Evolutionary conservation across 2,888 invertebrate genomes (phyloP).

Genomic region (Urechis unicinctus): DNA sequence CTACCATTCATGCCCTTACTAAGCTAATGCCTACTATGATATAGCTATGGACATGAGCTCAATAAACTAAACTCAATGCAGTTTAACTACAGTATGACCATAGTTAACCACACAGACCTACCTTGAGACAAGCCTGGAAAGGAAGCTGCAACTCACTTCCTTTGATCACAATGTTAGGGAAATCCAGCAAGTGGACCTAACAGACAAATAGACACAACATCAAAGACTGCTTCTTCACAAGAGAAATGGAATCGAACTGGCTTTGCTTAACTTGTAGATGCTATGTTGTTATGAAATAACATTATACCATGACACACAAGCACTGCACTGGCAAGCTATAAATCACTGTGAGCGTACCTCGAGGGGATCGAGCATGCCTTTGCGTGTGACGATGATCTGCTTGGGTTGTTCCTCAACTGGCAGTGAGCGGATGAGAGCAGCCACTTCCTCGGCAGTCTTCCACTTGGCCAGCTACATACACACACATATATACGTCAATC

Average conservation of each 20-base stretch:
- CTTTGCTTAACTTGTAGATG: no score
- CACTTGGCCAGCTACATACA: slow-evolving; percentile 81
- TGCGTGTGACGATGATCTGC: slow-evolving; percentile 98
- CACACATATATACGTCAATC: background rate
- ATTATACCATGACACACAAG: no score
- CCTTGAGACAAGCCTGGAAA: slow-evolving; percentile 93
- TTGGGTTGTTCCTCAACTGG: slow-evolving; percentile 99
- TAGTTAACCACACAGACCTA: no score
- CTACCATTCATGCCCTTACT: no score
- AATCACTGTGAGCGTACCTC: slow-evolving; percentile 58
- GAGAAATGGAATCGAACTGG: no score
- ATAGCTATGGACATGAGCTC: no score
- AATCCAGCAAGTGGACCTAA: slow-evolving; percentile 93
- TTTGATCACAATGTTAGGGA: slow-evolving; percentile 99
- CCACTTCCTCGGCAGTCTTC: slow-evolving; percentile 99
- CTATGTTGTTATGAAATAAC: no score
- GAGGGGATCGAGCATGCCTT: slow-evolving; percentile 99
- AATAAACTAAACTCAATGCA: no score
- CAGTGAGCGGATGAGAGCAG: slow-evolving; percentile 93
- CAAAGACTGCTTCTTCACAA: no score
- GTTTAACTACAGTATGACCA: no score
- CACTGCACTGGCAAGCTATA: no score
- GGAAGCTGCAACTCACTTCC: slow-evolving; percentile 97
- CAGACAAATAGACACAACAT: slow-evolving; percentile 4
- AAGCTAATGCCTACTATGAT: no score